phyloP scores from a whole-genome alignment of 2,797 vertebrate species.

The Hydrophis major region DNA sequence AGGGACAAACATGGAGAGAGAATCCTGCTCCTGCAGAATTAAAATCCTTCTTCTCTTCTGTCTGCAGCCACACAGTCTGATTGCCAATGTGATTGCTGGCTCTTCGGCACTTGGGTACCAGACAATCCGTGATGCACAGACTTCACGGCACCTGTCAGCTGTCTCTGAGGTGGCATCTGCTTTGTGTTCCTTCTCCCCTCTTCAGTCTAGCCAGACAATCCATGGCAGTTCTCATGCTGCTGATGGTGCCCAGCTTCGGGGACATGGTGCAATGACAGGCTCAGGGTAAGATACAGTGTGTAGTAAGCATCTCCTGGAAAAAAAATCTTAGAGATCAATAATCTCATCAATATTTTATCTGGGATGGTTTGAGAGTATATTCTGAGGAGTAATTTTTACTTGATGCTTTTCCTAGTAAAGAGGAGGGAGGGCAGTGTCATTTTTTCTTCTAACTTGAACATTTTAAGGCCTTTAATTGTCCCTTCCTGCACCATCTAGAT shows the following conservation, averaged over 20 bases:
- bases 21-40: background rate
- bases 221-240: slow-evolving; percentile 52
- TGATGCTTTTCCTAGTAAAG: background rate
- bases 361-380: background rate
- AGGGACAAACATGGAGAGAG: background rate
- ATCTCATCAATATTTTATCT: background rate
- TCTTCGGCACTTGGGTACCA: slow-evolving; percentile 83
- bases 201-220: slow-evolving; percentile 81
- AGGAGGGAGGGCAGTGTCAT: background rate
- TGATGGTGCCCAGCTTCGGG: slow-evolving; percentile 62
- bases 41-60: slow-evolving; percentile 12
- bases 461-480: background rate
- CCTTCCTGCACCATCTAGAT: background rate
- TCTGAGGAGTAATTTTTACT: background rate
- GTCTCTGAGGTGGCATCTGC: slow-evolving; percentile 83
- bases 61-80: slow-evolving; percentile 89
- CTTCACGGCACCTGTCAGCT: slow-evolving; percentile 77
- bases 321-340: background rate
- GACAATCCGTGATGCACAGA: slow-evolving; percentile 79
- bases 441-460: background rate
- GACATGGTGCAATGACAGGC: slow-evolving; percentile 77
- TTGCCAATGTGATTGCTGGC: slow-evolving; percentile 87
- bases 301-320: background rate
- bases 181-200: slow-evolving; percentile 88
- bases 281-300: slow-evolving; percentile 76